A percentile compares a stretch with the other conserved stretches of the same genome.
Evolutionary conservation across 2,888 invertebrate species (phyloP).

Genomic region (Aphidius colemani): DNA sequence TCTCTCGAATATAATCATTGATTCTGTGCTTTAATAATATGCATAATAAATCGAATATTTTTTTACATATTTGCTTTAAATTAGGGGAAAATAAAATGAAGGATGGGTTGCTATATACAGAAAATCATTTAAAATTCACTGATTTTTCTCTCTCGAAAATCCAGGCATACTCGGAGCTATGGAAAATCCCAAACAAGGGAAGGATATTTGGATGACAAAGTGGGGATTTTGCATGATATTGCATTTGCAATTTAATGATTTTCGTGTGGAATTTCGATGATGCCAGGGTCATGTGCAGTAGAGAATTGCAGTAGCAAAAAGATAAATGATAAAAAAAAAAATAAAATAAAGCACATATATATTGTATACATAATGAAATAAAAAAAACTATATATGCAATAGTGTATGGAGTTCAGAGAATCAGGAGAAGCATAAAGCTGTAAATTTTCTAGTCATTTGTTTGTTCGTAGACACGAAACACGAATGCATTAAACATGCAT

Average conservation of each 20-base stretch:
- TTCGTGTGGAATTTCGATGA: slow-evolving; percentile 59
- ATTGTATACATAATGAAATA: too few species aligned
- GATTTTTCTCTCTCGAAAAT: too few species aligned
- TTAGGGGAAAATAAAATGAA: too few species aligned
- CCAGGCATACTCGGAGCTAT: too few species aligned
- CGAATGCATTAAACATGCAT: slow-evolving; percentile 61
- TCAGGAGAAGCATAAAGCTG: slow-evolving; percentile 44
- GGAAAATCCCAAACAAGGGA: slow-evolving; percentile 1
- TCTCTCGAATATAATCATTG: too few species aligned
- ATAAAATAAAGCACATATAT: too few species aligned
- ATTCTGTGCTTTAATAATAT: too few species aligned
- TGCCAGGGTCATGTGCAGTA: slow-evolving; percentile 37
- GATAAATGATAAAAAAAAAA: too few species aligned
- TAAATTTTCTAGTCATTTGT: slow-evolving; percentile 60
- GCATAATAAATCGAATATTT: too few species aligned
- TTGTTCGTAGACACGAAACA: slow-evolving; percentile 58
- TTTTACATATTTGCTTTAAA: too few species aligned
- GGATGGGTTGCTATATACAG: too few species aligned
- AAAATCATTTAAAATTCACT: slow-evolving; percentile 21
- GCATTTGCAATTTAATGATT: slow-evolving; percentile 58
- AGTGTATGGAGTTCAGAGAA: slow-evolving; percentile 21
- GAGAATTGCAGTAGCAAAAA: slow-evolving; percentile 6
- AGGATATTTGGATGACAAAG: slow-evolving; percentile 32
- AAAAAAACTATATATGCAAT: slow-evolving; percentile 8
- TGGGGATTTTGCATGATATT: slow-evolving; percentile 44